phyloP scores from a whole-genome alignment of 1,140 invertebrate genomes.

The Leptinotarsa defecta region DNA sequence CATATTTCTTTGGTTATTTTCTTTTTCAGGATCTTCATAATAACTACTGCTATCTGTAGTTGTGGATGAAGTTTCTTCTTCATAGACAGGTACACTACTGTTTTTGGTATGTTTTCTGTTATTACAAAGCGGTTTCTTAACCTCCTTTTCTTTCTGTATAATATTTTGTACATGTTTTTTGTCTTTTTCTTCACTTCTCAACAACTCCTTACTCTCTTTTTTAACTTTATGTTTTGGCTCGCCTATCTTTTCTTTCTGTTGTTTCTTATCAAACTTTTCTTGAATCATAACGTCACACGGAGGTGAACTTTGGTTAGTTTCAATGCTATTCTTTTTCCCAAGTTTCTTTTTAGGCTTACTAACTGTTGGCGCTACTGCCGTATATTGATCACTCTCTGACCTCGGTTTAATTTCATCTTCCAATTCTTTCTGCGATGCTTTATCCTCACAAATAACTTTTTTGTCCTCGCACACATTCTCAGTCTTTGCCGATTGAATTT shows the following conservation, averaged over 20 bases:
- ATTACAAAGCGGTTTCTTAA: slow-evolving; percentile 19
- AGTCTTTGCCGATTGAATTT: slow-evolving; percentile 46
- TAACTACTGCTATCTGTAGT: slow-evolving; percentile 67
- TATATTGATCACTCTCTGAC: slow-evolving; percentile 42
- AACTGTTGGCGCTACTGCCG: slow-evolving; percentile 48
- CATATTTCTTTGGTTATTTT: slow-evolving; percentile 42
- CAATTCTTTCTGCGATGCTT: slow-evolving; percentile 25
- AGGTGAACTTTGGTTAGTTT: slow-evolving; percentile 31
- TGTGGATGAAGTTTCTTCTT: slow-evolving; percentile 74
- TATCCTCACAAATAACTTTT: slow-evolving; percentile 23
- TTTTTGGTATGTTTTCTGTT: slow-evolving; percentile 40
- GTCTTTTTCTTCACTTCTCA: slow-evolving; percentile 38
- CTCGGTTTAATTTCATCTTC: slow-evolving; percentile 37
- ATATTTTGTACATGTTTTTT: slow-evolving; percentile 44
- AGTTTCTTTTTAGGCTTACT: slow-evolving; percentile 51
- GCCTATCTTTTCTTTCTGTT: slow-evolving; percentile 32
- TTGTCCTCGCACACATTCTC: slow-evolving; percentile 39
- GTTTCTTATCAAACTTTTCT: slow-evolving; percentile 37
- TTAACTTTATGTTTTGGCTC: slow-evolving; percentile 37
- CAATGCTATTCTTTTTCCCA: slow-evolving; percentile 34
- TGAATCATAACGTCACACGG: slow-evolving; percentile 14
- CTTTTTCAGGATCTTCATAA: slow-evolving; percentile 52
- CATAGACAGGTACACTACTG: slow-evolving; percentile 55
- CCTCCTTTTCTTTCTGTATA: slow-evolving; percentile 31
- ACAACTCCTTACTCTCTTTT: slow-evolving; percentile 38